A percentile compares a stretch with the other conserved stretches of the same genome.
Evolutionary conservation across 92 coral and sea anemone genomes (phyloP).

Genomic region (Epizoanthus scotinus): DNA sequence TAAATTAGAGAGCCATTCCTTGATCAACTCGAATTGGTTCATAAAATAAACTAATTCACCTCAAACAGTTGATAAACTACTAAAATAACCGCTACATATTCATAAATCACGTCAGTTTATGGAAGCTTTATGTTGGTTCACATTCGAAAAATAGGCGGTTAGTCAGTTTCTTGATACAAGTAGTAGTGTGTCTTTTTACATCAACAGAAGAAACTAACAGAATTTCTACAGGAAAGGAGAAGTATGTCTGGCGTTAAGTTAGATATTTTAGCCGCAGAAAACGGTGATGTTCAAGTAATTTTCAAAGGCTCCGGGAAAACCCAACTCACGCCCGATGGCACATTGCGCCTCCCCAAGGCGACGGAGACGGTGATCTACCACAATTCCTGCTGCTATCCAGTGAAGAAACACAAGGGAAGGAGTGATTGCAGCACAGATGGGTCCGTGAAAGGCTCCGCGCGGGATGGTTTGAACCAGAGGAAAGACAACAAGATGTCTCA

Average conservation of each 20-base stretch:
- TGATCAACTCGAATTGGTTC: slow-evolving; percentile 1
- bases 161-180: background rate
- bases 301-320: slow-evolving; percentile 15
- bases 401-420: background rate
- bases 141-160: background rate
- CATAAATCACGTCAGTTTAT: background rate
- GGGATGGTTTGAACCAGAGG: slow-evolving; percentile 47
- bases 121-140: background rate
- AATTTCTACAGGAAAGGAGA: too few relatives aligned
- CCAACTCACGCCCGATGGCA: slow-evolving; percentile 18
- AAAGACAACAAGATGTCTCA: slow-evolving; percentile 62
- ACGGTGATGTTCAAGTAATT: slow-evolving; percentile 39
- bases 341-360: slow-evolving; percentile 30
- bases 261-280: slow-evolving; percentile 30
- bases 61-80: slow-evolving; percentile 7
- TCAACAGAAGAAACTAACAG: too few relatives aligned
- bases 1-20: background rate
- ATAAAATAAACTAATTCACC: slow-evolving; percentile 10
- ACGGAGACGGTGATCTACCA: slow-evolving; percentile 32
- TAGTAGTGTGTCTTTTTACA: too few relatives aligned
- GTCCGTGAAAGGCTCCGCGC: background rate
- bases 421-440: background rate
- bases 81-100: background rate
- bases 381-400: slow-evolving; percentile 18
- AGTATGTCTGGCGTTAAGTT: slow-evolving; percentile 29